Base-by-base conservation (phyloP, 2,888 invertebrate species). In the Axea sp. region DNA sequence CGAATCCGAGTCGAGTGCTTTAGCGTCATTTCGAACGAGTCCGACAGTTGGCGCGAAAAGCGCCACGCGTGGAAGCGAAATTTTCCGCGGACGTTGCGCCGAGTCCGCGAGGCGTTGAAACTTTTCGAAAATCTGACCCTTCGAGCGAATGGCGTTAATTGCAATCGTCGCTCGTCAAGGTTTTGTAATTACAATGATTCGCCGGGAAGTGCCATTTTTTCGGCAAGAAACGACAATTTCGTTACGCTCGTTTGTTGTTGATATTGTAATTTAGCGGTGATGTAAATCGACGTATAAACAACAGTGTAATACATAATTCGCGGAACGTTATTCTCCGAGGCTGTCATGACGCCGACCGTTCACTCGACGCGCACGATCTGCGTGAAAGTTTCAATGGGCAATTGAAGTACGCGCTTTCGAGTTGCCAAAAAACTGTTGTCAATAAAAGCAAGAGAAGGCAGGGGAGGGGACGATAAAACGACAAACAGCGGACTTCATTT, bases 301-400 rank as follows among this genome's bases (percentile, higher is more conserved):
- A 69, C 53, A 35, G 31, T 33, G 59, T 59, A 59, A 68, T 59
- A 59, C 59, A 59, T 68, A 68, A 68, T 68, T 57, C 68, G 68
- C 59, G 59, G 43, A 69, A 69, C 59, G 68, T 69, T 69, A 60
- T 69, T 62, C 60, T 62, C 55, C 19, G 37, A 39, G 53, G 69
- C 62, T 55, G 69, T 60, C 69, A 53, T 39, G 60, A 69, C 47
- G 55, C 41, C 47, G 47, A 37, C 60, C 69, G 69, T 69, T 62
- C 62, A 62, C 62, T 69, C 60, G 69, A 22, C 49, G 69, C 47
- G 67, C 73, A 67, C 73, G 73, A 67, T 62, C 67, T 60, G 67
- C 73, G 73, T 68, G 73, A 73, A 73, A 73, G 73, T 73, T 67
- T 41, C 53, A 43, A 68, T 68, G 68, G 51, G 64, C 60, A 73